These are phyloP conservation scores for Pseudochirops corinnae DNA, from an alignment of 2,797 vertebrate species.

Conservation along the genomic window DNA sequence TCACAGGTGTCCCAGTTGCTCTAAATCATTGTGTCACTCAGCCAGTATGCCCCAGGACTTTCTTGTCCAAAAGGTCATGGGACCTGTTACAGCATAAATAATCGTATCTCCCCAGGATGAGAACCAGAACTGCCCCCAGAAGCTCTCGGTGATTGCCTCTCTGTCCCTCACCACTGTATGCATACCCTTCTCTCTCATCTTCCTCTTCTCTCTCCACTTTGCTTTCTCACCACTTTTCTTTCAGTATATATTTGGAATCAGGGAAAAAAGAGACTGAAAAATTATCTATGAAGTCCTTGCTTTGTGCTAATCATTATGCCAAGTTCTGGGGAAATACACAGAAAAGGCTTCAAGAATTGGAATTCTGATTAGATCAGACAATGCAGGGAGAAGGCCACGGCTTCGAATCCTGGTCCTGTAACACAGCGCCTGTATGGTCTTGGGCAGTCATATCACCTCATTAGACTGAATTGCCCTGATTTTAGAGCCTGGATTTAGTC, in stretches of 20 bases:
- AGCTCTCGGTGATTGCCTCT: not conserved
- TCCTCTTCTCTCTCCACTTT: not conserved
- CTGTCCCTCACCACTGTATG: not conserved
- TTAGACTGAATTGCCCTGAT: not conserved
- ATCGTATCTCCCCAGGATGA: constrained; percentile 12
- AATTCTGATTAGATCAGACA: not conserved
- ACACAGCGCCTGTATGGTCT: not conserved
- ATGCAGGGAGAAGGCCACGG: not conserved
- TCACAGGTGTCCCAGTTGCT: constrained; percentile 1
- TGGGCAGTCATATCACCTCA: not conserved
- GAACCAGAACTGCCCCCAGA: not conserved
- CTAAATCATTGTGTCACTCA: not conserved
- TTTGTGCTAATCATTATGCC: not conserved
- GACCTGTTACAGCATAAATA: constrained; percentile 44
- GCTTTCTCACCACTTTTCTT: not conserved
- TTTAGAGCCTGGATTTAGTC: not conserved
- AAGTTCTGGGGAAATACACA: not conserved
- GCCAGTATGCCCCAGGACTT: not conserved
- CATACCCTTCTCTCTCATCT: not conserved
- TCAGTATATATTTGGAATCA: not conserved
- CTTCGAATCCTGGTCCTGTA: not conserved
- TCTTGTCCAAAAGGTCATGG: not conserved
- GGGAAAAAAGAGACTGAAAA: not conserved
- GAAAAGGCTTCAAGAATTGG: not conserved
- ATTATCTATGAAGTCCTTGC: not conserved